Percentiles rank a stretch among this genome's conserved stretches.
phyloP scores from a whole-genome alignment of 2,888 invertebrate species.

The Steinernema scapterisci region DNA sequence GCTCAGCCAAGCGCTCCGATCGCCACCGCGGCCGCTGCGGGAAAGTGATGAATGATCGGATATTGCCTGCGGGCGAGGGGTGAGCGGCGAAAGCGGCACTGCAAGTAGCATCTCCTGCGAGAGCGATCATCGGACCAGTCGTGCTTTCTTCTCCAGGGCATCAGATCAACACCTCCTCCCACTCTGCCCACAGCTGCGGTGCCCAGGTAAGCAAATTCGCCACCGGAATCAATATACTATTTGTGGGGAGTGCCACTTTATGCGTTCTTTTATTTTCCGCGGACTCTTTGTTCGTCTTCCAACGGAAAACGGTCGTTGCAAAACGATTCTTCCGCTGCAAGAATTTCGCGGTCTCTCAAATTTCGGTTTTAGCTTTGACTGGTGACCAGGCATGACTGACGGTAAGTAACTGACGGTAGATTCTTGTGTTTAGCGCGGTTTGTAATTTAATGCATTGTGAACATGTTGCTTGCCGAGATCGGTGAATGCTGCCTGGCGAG shows the following conservation, averaged over 20 bases:
- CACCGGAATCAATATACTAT: slow-evolving; percentile 25
- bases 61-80: slow-evolving; percentile 23
- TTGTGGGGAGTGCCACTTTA: slow-evolving; percentile 28
- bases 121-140: slow-evolving; percentile 29
- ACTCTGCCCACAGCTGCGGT: slow-evolving; percentile 30
- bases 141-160: slow-evolving; percentile 29
- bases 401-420: too few species aligned
- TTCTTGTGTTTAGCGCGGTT: too few species aligned
- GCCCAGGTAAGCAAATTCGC: slow-evolving; percentile 28
- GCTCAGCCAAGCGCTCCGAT: slow-evolving; percentile 5
- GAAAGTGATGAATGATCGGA: slow-evolving; percentile 27
- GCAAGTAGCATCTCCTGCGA: slow-evolving; percentile 30
- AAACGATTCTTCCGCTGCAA: background rate
- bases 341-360: too few species aligned
- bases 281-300: background rate
- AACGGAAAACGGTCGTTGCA: too few species aligned
- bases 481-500: too few species aligned
- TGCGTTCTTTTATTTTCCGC: slow-evolving; percentile 18
- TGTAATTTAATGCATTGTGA: too few species aligned
- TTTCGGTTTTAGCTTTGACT: slow-evolving; percentile 26
- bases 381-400: slow-evolving; percentile 20
- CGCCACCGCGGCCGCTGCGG: background rate
- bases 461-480: too few species aligned
- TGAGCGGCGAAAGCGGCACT: slow-evolving; percentile 25
- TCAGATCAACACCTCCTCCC: slow-evolving; percentile 32